Evolutionary conservation across 2,797 vertebrate species (phyloP), one percentile per base, ranked within the genome.

Genomic region (Fistularia tabacaria): DNA sequence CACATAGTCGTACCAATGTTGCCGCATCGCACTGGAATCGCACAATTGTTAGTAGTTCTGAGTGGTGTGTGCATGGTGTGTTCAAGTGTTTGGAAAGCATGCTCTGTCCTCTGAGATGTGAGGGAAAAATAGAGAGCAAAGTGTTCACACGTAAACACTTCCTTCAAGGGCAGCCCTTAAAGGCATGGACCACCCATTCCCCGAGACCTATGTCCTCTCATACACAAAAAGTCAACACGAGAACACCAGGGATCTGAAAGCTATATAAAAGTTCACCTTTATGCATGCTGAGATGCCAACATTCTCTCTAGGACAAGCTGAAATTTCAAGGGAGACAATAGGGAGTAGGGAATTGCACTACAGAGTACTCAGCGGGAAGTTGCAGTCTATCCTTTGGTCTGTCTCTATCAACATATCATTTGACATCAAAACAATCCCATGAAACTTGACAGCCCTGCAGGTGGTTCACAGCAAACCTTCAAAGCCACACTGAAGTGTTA

Each of bases 351-450:
- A 71, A 77, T 59, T 57, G 57, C 71, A 61, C 65, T 66, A 73
- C 49, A 39, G 66, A 74, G 64, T 54, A 58, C 72, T 38, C 80
- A 69, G 73, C 65, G 59, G 78, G 82, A 74, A 66, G 68, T 59
- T 13, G 8, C 47, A 53, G 65, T 73, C 50, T 64, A 46, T 66
- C 55, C 62, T 64, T 67, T 72, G 54, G 56, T 64, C 60, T 58
- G 71, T 80, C 67, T 80, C 77, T 63, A 73, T 85, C 78, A 84
- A 81, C 71, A 80, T 66, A 85, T 90, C 80, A 85, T 85, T 89
- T 88, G 87, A 82, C 71, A 84, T 85, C 70, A 80, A 69, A 83
- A 85, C 55, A 46, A 73, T 73, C 61, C 70, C 66, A 71, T 67
- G 66, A 49, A 78, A 57, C 38, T 46, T 71, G 82, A 84, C 79